A percentile compares a stretch with the other conserved stretches of the same genome.
These are phyloP conservation scores for Bothrops jararaca DNA, from an alignment of 2,113 vertebrate species.

Conservation along the genomic window DNA sequence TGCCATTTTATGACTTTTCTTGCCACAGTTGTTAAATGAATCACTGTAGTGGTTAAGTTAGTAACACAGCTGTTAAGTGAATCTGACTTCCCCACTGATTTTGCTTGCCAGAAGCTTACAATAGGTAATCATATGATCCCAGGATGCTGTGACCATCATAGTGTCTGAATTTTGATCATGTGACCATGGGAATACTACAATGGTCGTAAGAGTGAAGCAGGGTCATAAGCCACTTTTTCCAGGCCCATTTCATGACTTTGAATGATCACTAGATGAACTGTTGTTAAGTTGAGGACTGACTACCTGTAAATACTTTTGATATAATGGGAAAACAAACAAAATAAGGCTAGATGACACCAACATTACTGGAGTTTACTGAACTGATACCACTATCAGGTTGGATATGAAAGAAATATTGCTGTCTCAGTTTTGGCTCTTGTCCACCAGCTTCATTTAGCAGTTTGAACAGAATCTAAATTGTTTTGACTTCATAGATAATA, in stretches of 20 bases:
- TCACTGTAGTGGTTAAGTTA: too few species aligned
- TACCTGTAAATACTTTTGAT: background rate
- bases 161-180: background rate
- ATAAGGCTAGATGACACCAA: background rate
- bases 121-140: background rate
- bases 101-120: background rate
- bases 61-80: background rate
- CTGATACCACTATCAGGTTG: background rate
- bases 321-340: background rate
- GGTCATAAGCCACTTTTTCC: background rate
- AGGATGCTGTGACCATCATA: background rate
- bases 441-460: background rate
- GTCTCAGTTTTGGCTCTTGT: background rate
- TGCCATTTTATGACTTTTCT: too few species aligned
- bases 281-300: background rate
- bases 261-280: background rate
- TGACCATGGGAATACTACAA: background rate
- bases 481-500: background rate
- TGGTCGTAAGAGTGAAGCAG: background rate
- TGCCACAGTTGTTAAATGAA: too few species aligned
- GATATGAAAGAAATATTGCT: conserved; percentile 1
- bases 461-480: background rate
- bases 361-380: background rate
- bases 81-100: background rate
- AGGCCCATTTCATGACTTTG: background rate